These are phyloP conservation scores for Drosophila picticornis DNA, from an alignment of 2,888 invertebrate genomes.

Conservation along the genomic window DNA sequence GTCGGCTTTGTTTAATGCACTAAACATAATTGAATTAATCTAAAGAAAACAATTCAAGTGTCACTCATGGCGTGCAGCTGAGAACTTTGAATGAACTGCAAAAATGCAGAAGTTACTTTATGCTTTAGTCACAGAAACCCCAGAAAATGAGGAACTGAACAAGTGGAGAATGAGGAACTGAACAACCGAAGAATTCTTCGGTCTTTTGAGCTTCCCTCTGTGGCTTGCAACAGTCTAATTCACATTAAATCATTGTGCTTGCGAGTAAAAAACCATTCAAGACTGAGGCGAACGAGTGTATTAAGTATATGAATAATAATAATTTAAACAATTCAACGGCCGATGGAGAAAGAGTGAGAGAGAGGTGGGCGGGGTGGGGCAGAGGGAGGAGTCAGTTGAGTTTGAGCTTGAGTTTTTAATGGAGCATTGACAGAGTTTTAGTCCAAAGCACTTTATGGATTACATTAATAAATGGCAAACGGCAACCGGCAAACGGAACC, in stretches of 20 bases:
- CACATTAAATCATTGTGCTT: conserved; percentile 51
- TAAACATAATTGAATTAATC: conserved; percentile 16
- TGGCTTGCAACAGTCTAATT: conserved; percentile 60
- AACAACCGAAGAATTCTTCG: not conserved
- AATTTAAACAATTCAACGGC: conserved; percentile 23
- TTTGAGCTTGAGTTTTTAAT: conserved; percentile 76
- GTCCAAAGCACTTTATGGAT: conserved; percentile 54
- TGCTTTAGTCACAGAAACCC: not conserved
- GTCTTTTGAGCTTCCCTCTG: conserved; percentile 17
- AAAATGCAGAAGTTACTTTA: not conserved
- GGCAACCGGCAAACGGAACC: conserved; percentile 54
- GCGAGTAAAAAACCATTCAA: conserved; percentile 30
- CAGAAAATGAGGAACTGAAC: not conserved
- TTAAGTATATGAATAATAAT: conserved; percentile 24
- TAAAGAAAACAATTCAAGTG: not conserved
- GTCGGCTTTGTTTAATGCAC: not conserved
- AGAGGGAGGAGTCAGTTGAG: conserved; percentile 19
- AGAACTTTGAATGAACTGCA: not conserved
- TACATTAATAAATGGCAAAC: conserved; percentile 48
- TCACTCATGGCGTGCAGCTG: not conserved
- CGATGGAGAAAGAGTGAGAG: not conserved
- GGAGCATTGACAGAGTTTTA: conserved; percentile 69
- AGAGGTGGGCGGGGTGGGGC: not conserved
- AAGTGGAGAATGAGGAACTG: not conserved
- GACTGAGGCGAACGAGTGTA: conserved; percentile 17